phyloP scores from a whole-genome alignment of 2,888 invertebrate species.

The Caenorhabditis auriculariae region DNA sequence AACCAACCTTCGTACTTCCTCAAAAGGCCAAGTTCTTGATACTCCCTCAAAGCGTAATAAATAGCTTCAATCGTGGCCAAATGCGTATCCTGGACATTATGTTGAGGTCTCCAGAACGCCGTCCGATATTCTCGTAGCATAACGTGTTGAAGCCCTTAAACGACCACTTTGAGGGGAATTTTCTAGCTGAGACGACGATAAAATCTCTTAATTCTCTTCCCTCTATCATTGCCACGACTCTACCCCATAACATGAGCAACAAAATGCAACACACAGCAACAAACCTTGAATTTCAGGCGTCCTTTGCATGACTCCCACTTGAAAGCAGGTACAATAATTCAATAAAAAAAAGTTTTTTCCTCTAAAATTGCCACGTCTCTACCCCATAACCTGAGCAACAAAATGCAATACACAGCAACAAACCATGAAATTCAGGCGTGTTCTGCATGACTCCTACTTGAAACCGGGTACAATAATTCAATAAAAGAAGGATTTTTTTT shows the following conservation, averaged over 20 bases:
- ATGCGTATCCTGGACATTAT: slow-evolving; percentile 37
- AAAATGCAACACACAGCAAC: too few relatives aligned
- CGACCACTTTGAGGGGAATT: neutral
- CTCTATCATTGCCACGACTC: neutral
- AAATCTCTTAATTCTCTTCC: too few relatives aligned
- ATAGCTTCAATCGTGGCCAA: slow-evolving; percentile 68
- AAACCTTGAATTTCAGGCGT: slow-evolving; percentile 46
- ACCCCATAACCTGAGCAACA: neutral
- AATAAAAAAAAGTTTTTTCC: too few relatives aligned
- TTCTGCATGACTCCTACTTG: slow-evolving; percentile 54
- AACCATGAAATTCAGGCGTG: slow-evolving; percentile 47
- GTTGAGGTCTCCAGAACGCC: slow-evolving; percentile 67
- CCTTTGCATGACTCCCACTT: slow-evolving; percentile 51
- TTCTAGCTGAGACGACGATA: too few relatives aligned
- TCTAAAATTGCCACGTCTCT: neutral
- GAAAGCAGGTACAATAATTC: slow-evolving; percentile 62
- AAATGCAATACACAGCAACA: neutral
- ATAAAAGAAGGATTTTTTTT: too few relatives aligned
- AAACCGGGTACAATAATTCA: slow-evolving; percentile 62
- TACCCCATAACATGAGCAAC: neutral
- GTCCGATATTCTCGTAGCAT: slow-evolving; percentile 64
- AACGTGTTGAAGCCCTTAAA: slow-evolving; percentile 62
- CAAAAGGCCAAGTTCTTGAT: slow-evolving; percentile 25
- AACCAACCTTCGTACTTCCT: slow-evolving; percentile 20
- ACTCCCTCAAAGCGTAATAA: slow-evolving; percentile 61